Conservation (phyloP, 1,140 invertebrate species). For the Adelges cooleyi region DNA sequence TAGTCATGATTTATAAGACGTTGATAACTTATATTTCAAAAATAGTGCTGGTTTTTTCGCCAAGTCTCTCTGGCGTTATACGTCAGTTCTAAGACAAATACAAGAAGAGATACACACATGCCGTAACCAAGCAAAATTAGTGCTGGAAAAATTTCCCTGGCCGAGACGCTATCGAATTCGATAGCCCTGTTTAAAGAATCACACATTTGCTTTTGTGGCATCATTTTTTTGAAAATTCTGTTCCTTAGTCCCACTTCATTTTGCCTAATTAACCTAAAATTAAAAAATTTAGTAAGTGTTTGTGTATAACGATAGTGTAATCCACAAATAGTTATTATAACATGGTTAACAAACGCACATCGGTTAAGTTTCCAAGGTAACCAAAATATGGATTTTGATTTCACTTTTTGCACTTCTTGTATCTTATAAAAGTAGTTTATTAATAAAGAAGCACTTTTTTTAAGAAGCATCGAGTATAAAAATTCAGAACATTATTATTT, state of each 20-base stretch:
- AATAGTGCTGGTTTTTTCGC: no score
- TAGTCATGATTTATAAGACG: no score
- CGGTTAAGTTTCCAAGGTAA: neutral
- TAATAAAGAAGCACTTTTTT: neutral
- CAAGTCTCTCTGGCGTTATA: neutral
- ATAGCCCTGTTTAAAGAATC: neutral
- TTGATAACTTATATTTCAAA: no score
- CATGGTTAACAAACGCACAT: neutral
- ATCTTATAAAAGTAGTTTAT: neutral
- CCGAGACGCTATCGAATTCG: neutral
- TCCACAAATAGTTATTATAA: neutral
- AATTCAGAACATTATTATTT: no score
- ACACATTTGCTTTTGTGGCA: conserved; percentile 13
- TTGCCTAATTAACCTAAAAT: neutral
- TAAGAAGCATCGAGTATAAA: neutral
- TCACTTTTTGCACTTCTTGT: neutral
- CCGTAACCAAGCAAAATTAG: neutral
- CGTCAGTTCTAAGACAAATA: neutral
- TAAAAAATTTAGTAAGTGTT: neutral
- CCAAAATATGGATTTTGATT: neutral
- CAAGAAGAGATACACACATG: neutral
- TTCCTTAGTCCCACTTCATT: neutral
- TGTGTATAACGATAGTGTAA: neutral
- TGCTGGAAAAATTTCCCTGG: neutral
- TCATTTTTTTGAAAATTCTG: neutral